Conservation (phyloP, 2,113 vertebrate genomes). For the Rhegmatorhina hoffmannsi region DNA sequence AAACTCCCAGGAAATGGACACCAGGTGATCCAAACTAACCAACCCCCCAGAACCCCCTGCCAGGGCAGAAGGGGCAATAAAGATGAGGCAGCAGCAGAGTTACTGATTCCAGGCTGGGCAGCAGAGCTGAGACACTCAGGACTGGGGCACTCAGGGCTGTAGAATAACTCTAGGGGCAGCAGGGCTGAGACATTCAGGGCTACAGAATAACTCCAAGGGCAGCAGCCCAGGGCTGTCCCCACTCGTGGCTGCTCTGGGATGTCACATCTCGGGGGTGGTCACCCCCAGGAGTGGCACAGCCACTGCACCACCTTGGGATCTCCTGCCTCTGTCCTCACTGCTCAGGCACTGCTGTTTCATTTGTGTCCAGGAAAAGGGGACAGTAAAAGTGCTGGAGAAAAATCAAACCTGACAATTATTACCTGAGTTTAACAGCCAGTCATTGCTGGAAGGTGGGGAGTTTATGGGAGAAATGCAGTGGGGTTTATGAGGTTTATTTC, state of each 20-base stretch:
- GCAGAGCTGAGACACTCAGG: not conserved
- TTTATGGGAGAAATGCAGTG: not conserved
- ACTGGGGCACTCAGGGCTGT: no score
- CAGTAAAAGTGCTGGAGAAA: not conserved
- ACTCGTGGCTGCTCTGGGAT: not conserved
- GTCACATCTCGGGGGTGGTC: not conserved
- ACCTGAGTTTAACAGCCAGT: fast-evolving
- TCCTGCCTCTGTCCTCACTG: not conserved
- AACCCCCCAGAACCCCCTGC: not conserved
- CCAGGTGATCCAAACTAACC: not conserved
- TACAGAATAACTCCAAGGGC: not conserved
- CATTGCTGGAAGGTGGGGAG: not conserved
- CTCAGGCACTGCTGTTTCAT: not conserved
- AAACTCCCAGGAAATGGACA: not conserved
- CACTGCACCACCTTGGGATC: no score
- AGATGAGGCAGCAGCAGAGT: not conserved
- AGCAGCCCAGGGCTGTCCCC: fast-evolving
- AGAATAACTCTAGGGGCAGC: not conserved
- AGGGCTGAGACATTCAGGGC: not conserved
- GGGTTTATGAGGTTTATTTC: not conserved
- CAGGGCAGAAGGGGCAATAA: not conserved
- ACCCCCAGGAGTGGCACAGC: not conserved
- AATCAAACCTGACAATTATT: not conserved
- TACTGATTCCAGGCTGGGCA: not conserved
- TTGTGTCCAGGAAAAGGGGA: not conserved